phyloP scores from a whole-genome alignment of 2,113 vertebrate genomes.

The Illadopsis cleaveri region DNA sequence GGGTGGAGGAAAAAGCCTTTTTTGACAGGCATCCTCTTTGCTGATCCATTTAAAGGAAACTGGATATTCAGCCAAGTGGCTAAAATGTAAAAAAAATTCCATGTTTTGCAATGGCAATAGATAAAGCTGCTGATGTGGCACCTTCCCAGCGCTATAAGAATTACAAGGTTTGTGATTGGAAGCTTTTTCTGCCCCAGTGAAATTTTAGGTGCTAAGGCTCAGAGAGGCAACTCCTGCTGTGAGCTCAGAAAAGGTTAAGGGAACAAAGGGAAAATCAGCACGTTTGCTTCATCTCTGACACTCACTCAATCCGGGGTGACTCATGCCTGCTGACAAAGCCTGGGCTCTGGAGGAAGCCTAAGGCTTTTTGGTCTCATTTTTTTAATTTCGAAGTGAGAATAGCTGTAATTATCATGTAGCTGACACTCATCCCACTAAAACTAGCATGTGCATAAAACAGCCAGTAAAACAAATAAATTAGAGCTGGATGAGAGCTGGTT shows the following conservation, averaged over 20 bases:
- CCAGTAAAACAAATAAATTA: background rate
- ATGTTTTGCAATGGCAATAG: background rate
- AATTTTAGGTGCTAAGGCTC: background rate
- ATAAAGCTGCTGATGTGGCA: background rate
- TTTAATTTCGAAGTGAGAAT: background rate
- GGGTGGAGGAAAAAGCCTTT: background rate
- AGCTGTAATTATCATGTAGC: background rate
- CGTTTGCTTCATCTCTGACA: background rate
- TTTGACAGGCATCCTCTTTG: background rate
- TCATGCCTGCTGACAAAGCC: background rate
- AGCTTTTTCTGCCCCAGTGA: background rate
- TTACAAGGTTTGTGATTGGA: background rate
- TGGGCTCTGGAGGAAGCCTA: background rate
- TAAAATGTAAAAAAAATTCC: background rate
- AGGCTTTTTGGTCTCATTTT: background rate
- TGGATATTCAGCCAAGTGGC: background rate
- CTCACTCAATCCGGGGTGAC: background rate
- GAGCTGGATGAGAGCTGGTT: background rate
- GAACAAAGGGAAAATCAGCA: slow-evolving; percentile 1
- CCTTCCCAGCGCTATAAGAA: background rate
- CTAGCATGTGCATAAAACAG: background rate
- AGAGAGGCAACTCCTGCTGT: background rate
- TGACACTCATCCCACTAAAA: background rate
- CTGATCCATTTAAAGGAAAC: background rate
- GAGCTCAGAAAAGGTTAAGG: background rate